phyloP scores from a whole-genome alignment of 2,113 vertebrate genomes.

The zebrafish (Danio rerio) region GRCz12tu NC_133198.1:37158001-37158500 shows the following conservation, averaged over 20 bases:
- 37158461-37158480: too few relatives aligned
- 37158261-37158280: not conserved
- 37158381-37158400: too few relatives aligned
- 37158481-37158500: too few relatives aligned
- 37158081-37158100: constrained; percentile 10
- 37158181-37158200: constrained; percentile 45
- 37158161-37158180: constrained; percentile 12
- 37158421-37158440: too few relatives aligned
- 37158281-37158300: too few relatives aligned
- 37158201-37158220: constrained; percentile 36
- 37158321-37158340: not conserved
- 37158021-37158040: constrained; percentile 13
- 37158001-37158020: not conserved
- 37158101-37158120: not conserved
- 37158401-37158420: too few relatives aligned
- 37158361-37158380: too few relatives aligned
- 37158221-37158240: constrained; percentile 4
- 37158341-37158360: not conserved
- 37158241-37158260: not conserved
- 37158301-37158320: too few relatives aligned
- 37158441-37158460: too few relatives aligned
- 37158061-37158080: constrained; percentile 20
- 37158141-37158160: constrained; percentile 25
- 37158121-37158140: constrained; percentile 29
- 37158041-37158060: constrained; percentile 29